Conservation (phyloP, 2,888 invertebrate species). For the Polylopha cassiicola region DNA sequence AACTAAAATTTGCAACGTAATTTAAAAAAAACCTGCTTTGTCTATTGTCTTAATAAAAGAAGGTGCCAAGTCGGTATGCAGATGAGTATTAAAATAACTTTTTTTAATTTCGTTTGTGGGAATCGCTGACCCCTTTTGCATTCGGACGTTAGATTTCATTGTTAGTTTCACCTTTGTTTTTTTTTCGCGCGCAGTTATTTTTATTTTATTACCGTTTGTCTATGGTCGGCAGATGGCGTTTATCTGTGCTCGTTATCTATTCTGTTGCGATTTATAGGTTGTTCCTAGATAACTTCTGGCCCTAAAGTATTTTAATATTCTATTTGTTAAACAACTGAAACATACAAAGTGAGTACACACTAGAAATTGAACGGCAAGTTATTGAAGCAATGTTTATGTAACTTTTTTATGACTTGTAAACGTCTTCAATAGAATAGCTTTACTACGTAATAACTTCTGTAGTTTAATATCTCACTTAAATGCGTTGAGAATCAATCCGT, state of each 20-base stretch:
- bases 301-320: no score
- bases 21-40: conserved; percentile 26
- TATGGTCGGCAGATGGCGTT: conserved; percentile 23
- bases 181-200: conserved; percentile 21
- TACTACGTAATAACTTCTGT: no score
- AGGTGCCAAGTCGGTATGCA: conserved; percentile 55
- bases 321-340: no score
- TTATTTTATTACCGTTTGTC: conserved; percentile 24
- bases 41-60: conserved; percentile 65
- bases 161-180: conserved; percentile 33
- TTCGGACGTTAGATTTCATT: conserved; percentile 50
- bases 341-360: no score
- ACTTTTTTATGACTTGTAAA: no score
- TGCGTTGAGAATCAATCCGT: no score
- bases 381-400: no score
- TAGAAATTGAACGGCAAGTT: no score
- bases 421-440: no score
- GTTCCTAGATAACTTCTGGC: no score
- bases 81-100: conserved; percentile 62
- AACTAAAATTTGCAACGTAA: conserved; percentile 33
- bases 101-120: conserved; percentile 58
- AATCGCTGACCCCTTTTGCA: conserved; percentile 61
- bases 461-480: no score
- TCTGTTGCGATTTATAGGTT: no score
- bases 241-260: conserved; percentile 18